Conservation (phyloP, 2,797 vertebrate genomes). For the Amphiprion clarkii region DNA sequence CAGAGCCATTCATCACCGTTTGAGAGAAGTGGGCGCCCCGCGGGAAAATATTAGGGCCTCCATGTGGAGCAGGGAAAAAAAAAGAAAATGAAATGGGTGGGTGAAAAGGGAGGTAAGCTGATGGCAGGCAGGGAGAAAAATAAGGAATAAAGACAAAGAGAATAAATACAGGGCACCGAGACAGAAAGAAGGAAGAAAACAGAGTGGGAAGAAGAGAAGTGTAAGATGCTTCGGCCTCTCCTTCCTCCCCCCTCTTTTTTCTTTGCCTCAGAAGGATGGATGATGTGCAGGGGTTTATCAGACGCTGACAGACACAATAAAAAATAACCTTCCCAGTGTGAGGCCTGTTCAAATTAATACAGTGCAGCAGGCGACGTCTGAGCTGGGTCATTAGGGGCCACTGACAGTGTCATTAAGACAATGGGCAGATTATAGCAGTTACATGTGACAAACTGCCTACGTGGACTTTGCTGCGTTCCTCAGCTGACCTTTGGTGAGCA, state of each 20-base stretch:
- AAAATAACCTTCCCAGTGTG: constrained; percentile 85
- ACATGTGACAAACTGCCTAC: constrained; percentile 79
- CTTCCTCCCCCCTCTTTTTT: constrained; percentile 31
- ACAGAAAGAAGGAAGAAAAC: constrained; percentile 55
- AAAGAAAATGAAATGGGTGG: constrained; percentile 61
- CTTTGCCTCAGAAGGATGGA: constrained; percentile 76
- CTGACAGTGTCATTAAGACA: constrained; percentile 86
- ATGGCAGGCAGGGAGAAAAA: constrained; percentile 55
- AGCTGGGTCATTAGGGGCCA: constrained; percentile 83
- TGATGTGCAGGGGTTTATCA: constrained; percentile 83
- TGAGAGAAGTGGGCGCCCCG: constrained; percentile 78
- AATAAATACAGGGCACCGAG: constrained; percentile 58
- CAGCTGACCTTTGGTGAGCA: constrained; percentile 77
- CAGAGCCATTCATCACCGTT: constrained; percentile 85
- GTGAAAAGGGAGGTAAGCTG: constrained; percentile 52
- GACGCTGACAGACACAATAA: constrained; percentile 87
- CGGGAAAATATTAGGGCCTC: constrained; percentile 82
- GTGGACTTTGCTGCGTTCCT: constrained; percentile 67
- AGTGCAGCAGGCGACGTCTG: constrained; percentile 82
- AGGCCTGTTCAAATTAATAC: constrained; percentile 83
- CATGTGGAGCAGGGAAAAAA: constrained; percentile 63
- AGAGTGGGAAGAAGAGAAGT: constrained; percentile 53
- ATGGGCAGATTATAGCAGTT: constrained; percentile 82
- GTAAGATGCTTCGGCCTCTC: constrained; percentile 53
- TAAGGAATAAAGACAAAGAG: constrained; percentile 65